Conservation (phyloP, 37 sponge, comb jelly and placozoan genomes). For the Chondrilla cf. caribensis region DNA sequence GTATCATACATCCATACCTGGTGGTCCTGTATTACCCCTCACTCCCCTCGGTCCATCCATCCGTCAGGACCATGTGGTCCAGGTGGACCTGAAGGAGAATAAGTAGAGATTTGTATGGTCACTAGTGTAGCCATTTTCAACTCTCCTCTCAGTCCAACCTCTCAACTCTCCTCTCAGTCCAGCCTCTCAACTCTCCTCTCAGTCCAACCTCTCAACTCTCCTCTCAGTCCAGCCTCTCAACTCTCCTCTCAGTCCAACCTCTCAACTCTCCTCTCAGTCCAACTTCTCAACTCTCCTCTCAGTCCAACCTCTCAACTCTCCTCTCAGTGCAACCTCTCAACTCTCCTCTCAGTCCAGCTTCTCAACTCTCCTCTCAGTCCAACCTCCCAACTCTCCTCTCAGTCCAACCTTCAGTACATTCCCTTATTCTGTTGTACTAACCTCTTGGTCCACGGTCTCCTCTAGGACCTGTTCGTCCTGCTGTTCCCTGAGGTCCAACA, state of each 20-base stretch:
- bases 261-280: too few species aligned
- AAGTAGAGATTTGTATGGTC: too few species aligned
- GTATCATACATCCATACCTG: too few species aligned
- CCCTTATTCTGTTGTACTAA: not conserved
- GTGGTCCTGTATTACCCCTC: not conserved
- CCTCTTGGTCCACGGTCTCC: constrained; percentile 9
- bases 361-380: not conserved
- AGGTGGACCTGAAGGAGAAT: constrained; percentile 31
- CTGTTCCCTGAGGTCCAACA: constrained; percentile 33
- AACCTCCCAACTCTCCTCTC: not conserved
- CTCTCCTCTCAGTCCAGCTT: not conserved
- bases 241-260: too few species aligned
- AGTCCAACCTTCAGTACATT: not conserved
- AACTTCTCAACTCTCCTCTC: too few species aligned
- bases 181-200: too few species aligned
- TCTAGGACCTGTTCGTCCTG: constrained; percentile 36
- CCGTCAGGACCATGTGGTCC: constrained; percentile 29
- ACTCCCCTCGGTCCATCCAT: not conserved
- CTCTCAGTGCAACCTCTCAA: not conserved
- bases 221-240: too few species aligned
- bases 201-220: too few species aligned
- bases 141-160: too few species aligned
- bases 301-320: too few species aligned
- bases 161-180: too few species aligned
- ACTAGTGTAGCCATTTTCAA: too few species aligned